Evolutionary conservation across 2,888 invertebrate genomes (phyloP).

Genomic region (Drosophila mulleri): DNA sequence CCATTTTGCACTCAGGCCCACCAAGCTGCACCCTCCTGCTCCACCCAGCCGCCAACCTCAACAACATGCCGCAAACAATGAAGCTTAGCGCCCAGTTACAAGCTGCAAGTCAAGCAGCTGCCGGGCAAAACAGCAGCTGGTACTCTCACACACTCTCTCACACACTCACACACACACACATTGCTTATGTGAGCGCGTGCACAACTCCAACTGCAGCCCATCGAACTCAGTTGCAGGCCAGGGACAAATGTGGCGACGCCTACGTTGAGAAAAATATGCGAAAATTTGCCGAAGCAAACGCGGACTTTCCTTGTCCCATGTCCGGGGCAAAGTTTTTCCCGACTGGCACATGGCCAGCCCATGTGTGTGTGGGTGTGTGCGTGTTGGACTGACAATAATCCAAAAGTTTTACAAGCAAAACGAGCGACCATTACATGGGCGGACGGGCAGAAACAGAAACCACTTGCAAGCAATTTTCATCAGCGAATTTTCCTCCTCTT

Average conservation of each 20-base stretch:
- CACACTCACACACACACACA: constrained; percentile 8
- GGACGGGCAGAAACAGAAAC: constrained; percentile 75
- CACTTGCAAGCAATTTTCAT: constrained; percentile 79
- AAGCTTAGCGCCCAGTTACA: constrained; percentile 69
- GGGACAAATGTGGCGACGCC: constrained; percentile 71
- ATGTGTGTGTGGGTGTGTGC: constrained; percentile 17
- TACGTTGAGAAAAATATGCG: constrained; percentile 76
- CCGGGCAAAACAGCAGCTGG: constrained; percentile 42
- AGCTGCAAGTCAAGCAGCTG: constrained; percentile 70
- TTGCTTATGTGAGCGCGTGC: constrained; percentile 15
- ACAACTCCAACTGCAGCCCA: constrained; percentile 50
- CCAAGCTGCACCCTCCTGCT: no score
- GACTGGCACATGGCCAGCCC: constrained; percentile 67
- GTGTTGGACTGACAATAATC: constrained; percentile 73
- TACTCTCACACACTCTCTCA: constrained; percentile 17
- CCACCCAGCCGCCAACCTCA: not conserved
- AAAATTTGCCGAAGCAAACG: constrained; percentile 63
- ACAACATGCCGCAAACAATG: constrained; percentile 63
- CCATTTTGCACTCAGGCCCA: not conserved
- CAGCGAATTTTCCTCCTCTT: constrained; percentile 59
- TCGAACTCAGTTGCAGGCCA: constrained; percentile 64
- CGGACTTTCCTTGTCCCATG: constrained; percentile 54
- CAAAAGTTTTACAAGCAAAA: constrained; percentile 80
- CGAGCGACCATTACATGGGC: constrained; percentile 74
- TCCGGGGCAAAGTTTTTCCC: constrained; percentile 57